Conservation (phyloP, 92 coral and sea anemone genomes). For the Pocillopora meandrina region DNA sequence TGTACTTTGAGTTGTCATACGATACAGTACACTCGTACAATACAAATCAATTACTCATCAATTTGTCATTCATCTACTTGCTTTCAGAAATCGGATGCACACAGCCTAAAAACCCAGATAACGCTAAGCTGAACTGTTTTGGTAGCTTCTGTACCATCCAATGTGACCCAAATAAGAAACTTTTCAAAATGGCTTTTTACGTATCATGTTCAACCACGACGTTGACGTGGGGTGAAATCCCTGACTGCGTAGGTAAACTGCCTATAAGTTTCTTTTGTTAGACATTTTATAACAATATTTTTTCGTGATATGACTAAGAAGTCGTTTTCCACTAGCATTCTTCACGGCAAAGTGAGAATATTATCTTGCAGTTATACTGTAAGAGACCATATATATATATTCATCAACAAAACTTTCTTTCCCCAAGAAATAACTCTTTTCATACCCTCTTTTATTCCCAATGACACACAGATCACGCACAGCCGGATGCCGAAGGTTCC, state of each 20-base stretch:
- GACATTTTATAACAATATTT: too few species aligned
- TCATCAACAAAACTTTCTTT: background rate
- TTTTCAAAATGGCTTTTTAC: conserved; percentile 23
- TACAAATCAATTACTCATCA: too few species aligned
- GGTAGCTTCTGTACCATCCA: background rate
- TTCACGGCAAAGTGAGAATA: too few species aligned
- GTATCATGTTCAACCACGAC: conserved; percentile 35
- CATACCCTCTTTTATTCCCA: background rate
- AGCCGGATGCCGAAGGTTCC: background rate
- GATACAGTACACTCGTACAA: too few species aligned
- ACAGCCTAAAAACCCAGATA: conserved; percentile 25
- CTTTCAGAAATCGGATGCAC: background rate
- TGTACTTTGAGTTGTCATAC: too few species aligned
- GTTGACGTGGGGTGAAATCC: conserved; percentile 35
- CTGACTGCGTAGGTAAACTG: conserved; percentile 68
- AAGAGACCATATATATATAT: background rate
- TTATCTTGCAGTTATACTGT: too few species aligned
- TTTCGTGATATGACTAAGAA: too few species aligned
- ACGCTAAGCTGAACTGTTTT: background rate
- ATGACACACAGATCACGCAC: background rate
- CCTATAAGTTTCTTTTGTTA: background rate
- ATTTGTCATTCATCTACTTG: background rate
- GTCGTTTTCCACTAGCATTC: too few species aligned
- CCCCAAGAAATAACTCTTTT: too few species aligned
- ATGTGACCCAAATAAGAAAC: conserved; percentile 43